Evolutionary conservation across 2,113 vertebrate species (phyloP).

Genomic region (Engystomops pustulosus): DNA sequence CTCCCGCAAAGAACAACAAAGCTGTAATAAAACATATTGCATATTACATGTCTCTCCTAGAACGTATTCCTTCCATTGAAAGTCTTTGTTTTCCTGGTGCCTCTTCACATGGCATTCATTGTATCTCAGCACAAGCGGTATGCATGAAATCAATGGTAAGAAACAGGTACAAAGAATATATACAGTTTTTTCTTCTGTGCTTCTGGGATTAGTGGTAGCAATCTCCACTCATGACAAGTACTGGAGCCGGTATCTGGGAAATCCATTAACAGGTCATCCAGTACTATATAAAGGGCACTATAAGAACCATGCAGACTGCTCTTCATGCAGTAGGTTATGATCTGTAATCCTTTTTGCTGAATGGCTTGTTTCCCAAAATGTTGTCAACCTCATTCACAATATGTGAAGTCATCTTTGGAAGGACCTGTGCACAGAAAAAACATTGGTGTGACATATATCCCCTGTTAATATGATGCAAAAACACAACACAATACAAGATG

Average conservation of each 20-base stretch:
- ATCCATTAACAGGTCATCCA: conserved; percentile 64
- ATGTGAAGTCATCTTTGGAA: conserved; percentile 97
- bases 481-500: no score
- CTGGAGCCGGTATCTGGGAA: conserved; percentile 75
- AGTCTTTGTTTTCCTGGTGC: background rate
- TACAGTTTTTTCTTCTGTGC: conserved; percentile 71
- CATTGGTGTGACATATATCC: no score
- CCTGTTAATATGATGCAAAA: no score
- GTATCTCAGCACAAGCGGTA: conserved; percentile 70
- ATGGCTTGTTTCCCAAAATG: conserved; percentile 93
- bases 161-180: conserved; percentile 69
- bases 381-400: conserved; percentile 94
- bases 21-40: conserved; percentile 44
- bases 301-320: conserved; percentile 71
- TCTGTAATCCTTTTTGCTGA: conserved; percentile 95
- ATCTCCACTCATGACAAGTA: conserved; percentile 70
- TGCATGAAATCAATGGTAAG: conserved; percentile 67
- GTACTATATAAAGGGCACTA: conserved; percentile 64
- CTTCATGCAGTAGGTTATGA: conserved; percentile 80
- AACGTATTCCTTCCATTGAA: background rate
- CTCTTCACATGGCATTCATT: conserved; percentile 8
- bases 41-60: conserved; percentile 28
- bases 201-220: conserved; percentile 68
- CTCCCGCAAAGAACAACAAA: background rate
- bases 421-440: conserved; percentile 76